Conservation (phyloP, 2,888 invertebrate genomes). For the Drosophila dives region DNA sequence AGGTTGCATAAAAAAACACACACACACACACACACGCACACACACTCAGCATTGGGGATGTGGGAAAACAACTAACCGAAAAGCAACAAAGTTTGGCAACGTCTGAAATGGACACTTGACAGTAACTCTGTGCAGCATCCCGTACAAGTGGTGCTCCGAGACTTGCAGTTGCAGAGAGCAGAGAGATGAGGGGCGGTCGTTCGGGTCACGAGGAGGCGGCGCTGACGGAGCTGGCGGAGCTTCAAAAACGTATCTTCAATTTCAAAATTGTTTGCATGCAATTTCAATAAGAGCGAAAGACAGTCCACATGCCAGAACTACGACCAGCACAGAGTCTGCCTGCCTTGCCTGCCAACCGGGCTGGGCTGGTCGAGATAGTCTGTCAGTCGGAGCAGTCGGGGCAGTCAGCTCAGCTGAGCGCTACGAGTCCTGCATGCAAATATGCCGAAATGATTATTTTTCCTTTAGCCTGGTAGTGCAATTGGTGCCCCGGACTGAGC, state of each 20-base stretch:
- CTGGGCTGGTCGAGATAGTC: conserved; percentile 7
- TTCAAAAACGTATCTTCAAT: conserved; percentile 75
- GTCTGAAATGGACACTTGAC: conserved; percentile 78
- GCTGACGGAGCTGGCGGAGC: conserved; percentile 4
- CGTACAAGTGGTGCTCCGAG: conserved; percentile 62
- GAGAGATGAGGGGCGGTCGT: neutral
- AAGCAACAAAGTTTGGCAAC: conserved; percentile 68
- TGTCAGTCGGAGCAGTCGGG: conserved; percentile 10
- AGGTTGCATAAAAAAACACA: conserved; percentile 15
- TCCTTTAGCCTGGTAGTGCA: conserved; percentile 56
- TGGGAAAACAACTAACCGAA: conserved; percentile 54
- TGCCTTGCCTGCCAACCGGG: conserved; percentile 13
- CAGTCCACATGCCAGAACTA: conserved; percentile 49
- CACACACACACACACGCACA: conserved; percentile 16
- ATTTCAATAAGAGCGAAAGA: conserved; percentile 74
- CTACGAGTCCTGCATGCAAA: conserved; percentile 73
- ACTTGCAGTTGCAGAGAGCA: conserved; percentile 4
- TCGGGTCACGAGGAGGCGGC: neutral
- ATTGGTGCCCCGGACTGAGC: conserved; percentile 30
- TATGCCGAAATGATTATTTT: conserved; percentile 80
- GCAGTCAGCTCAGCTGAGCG: conserved; percentile 10
- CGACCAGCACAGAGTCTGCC: neutral
- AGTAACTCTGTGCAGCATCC: conserved; percentile 68
- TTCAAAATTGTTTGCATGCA: conserved; percentile 80
- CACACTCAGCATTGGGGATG: conserved; percentile 3